Evolutionary conservation across 2,113 vertebrate genomes (phyloP).

Genomic region (Scomber japonicus): DNA sequence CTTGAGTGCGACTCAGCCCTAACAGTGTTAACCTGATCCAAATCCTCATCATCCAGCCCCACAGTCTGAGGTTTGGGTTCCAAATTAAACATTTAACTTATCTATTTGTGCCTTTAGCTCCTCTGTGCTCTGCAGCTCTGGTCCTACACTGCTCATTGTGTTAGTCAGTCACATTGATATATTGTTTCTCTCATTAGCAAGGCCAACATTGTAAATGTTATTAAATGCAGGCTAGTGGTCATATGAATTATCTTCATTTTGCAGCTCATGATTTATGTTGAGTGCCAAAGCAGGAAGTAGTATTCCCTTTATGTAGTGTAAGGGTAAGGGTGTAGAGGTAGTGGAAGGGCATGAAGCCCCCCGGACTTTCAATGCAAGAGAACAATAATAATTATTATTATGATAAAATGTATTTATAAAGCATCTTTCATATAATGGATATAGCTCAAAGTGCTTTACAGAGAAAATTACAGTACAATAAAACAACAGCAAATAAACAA

Average conservation of each 20-base stretch:
- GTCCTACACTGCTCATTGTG: neutral
- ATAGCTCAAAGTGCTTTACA: too few relatives aligned
- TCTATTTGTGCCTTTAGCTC: conserved; percentile 6
- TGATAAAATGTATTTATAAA: too few relatives aligned
- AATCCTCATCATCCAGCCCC: conserved; percentile 33
- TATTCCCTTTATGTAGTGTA: too few relatives aligned
- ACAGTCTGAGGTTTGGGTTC: neutral
- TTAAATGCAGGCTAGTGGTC: neutral
- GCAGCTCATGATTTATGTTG: neutral
- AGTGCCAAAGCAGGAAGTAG: neutral
- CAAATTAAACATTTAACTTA: conserved; percentile 24
- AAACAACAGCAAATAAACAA: too few relatives aligned
- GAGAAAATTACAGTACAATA: too few relatives aligned
- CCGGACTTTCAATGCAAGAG: too few relatives aligned
- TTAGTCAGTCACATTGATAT: neutral
- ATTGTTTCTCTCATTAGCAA: neutral
- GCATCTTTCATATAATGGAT: too few relatives aligned
- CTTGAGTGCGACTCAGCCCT: conserved; percentile 8
- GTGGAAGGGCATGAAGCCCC: too few relatives aligned
- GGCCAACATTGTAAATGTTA: neutral
- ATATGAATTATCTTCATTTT: neutral
- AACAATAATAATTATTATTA: too few relatives aligned
- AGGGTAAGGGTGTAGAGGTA: too few relatives aligned
- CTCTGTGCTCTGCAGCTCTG: neutral
- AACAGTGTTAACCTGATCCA: conserved; percentile 42